Evolutionary conservation across 2,888 invertebrate species (phyloP).

Genomic region (Protonemura montana): DNA sequence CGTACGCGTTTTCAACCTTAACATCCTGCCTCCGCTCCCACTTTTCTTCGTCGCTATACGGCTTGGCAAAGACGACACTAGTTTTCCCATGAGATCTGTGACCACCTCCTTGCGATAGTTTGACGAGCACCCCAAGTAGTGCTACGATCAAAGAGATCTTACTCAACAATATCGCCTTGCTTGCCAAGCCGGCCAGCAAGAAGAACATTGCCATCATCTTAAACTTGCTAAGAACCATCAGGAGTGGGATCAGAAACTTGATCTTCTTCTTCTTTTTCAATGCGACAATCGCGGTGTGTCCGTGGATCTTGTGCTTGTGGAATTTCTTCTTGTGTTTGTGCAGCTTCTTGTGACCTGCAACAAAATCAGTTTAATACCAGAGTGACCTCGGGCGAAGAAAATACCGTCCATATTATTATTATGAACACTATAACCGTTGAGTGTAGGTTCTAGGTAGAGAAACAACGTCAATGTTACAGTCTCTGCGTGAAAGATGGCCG

Average conservation of each 20-base stretch:
- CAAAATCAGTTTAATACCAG: background rate
- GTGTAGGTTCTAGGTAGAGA: too few species aligned
- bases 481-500: too few species aligned
- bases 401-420: too few species aligned
- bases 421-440: too few species aligned
- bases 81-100: slow-evolving; percentile 16
- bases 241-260: background rate
- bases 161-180: slow-evolving; percentile 21
- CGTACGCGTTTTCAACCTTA: background rate
- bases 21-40: background rate
- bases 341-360: slow-evolving; percentile 20
- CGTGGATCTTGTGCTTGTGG: slow-evolving; percentile 35
- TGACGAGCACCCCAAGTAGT: background rate
- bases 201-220: slow-evolving; percentile 13
- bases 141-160: slow-evolving; percentile 7
- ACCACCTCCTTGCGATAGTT: background rate
- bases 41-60: background rate
- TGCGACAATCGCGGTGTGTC: background rate
- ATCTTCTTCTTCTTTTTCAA: slow-evolving; percentile 27
- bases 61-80: slow-evolving; percentile 9
- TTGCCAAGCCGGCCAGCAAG: background rate
- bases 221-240: background rate
- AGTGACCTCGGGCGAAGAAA: too few species aligned
- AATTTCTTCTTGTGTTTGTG: slow-evolving; percentile 29
- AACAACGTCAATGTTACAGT: too few species aligned